Conservation (phyloP, 2,888 invertebrate genomes). For the Thereva nobilitata region DNA sequence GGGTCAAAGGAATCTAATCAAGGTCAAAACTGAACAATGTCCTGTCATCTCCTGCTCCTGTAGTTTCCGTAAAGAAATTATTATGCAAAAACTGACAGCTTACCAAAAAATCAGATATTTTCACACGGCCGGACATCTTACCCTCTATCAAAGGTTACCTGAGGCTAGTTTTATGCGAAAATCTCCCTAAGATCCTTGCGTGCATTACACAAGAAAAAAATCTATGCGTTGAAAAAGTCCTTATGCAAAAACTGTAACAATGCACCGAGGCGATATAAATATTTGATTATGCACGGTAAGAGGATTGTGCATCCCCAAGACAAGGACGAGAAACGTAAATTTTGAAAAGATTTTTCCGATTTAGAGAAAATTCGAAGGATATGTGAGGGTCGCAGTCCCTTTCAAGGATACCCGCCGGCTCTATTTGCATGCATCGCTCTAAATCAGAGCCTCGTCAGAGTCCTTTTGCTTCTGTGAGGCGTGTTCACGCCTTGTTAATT, state of each 20-base stretch:
- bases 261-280: slow-evolving; percentile 37
- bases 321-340: neutral
- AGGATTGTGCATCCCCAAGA: slow-evolving; percentile 33
- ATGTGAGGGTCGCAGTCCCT: neutral
- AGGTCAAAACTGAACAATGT: slow-evolving; percentile 6
- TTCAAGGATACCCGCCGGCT: neutral
- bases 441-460: slow-evolving; percentile 1
- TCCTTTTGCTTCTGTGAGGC: slow-evolving; percentile 9
- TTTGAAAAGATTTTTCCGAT: slow-evolving; percentile 34
- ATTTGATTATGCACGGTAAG: slow-evolving; percentile 42
- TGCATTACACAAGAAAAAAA: slow-evolving; percentile 2
- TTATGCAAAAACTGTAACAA: slow-evolving; percentile 36
- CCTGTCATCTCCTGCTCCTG: neutral
- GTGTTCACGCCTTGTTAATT: slow-evolving; percentile 42
- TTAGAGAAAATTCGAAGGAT: slow-evolving; percentile 24
- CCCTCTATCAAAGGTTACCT: neutral
- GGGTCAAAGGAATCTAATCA: slow-evolving; percentile 19
- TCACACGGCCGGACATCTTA: slow-evolving; percentile 30
- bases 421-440: slow-evolving; percentile 23
- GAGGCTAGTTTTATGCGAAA: slow-evolving; percentile 6
- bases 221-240: slow-evolving; percentile 1
- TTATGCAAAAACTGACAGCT: slow-evolving; percentile 1
- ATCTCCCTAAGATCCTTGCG: slow-evolving; percentile 24
- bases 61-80: neutral
- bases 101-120: slow-evolving; percentile 28